Percentiles rank a stretch among this genome's conserved stretches.
These are phyloP conservation scores for Eclectus roratus DNA, from an alignment of 2,113 vertebrate genomes.

Conservation along the genomic window DNA sequence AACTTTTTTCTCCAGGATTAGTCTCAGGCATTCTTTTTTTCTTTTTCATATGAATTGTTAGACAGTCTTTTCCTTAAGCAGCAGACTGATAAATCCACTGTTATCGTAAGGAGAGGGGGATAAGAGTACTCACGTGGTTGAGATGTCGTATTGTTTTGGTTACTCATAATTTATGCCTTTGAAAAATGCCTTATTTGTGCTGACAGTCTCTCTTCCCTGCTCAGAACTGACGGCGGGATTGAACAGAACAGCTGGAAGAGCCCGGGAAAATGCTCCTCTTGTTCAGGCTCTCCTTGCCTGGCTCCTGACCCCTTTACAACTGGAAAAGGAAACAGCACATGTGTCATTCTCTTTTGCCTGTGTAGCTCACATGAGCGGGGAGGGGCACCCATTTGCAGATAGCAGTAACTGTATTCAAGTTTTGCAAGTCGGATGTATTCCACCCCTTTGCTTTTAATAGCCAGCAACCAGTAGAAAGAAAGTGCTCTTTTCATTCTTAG, in stretches of 20 bases:
- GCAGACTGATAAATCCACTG: neutral
- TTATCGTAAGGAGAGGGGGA: neutral
- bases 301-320: slow-evolving; percentile 64
- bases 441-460: slow-evolving; percentile 33
- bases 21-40: neutral
- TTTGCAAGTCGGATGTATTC: slow-evolving; percentile 45
- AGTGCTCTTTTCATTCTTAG: slow-evolving; percentile 7
- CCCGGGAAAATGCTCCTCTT: slow-evolving; percentile 66
- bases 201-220: slow-evolving; percentile 27
- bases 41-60: neutral
- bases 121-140: slow-evolving; percentile 68
- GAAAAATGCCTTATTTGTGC: slow-evolving; percentile 45
- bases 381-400: slow-evolving; percentile 74
- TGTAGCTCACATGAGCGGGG: slow-evolving; percentile 72
- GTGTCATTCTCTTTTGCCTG: slow-evolving; percentile 68
- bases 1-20: neutral
- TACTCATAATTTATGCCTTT: slow-evolving; percentile 63
- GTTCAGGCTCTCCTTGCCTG: slow-evolving; percentile 44
- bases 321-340: slow-evolving; percentile 74
- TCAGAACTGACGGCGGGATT: slow-evolving; percentile 13
- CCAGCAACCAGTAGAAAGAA: slow-evolving; percentile 44
- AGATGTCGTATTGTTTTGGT: slow-evolving; percentile 34
- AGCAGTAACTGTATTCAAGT: slow-evolving; percentile 69
- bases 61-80: neutral
- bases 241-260: slow-evolving; percentile 37